A percentile compares a stretch with the other conserved stretches of the same genome.
Conservation (phyloP, 2,888 invertebrate species). For the Cephus pygmeus region DNA sequence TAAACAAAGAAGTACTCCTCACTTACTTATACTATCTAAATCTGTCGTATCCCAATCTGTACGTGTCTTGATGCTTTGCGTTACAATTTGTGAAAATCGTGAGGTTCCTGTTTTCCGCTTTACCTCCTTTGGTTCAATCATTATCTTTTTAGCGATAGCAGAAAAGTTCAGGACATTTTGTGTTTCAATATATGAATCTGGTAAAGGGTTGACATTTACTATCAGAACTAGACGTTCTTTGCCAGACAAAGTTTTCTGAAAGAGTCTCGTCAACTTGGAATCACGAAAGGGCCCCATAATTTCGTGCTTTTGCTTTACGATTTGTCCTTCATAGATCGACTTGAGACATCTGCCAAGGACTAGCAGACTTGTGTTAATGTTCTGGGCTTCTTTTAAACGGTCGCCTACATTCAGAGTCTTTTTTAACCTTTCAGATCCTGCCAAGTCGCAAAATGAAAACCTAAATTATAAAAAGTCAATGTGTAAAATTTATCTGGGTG, state of each 20-base stretch:
- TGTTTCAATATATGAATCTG: conserved; percentile 84
- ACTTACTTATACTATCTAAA: conserved; percentile 24
- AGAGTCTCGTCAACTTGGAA: conserved; percentile 88
- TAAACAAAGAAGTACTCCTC: background rate
- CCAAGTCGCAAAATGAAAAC: conserved; percentile 85
- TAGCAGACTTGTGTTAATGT: conserved; percentile 90
- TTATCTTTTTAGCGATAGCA: conserved; percentile 80
- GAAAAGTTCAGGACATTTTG: conserved; percentile 87
- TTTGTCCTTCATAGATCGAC: conserved; percentile 68
- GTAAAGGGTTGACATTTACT: conserved; percentile 86
- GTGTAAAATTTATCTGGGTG: background rate
- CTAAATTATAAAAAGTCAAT: conserved; percentile 67
- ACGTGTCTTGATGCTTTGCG: conserved; percentile 47
- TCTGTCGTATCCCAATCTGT: conserved; percentile 57
- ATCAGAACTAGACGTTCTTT: conserved; percentile 83
- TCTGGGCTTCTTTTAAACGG: conserved; percentile 87
- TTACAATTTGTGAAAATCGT: conserved; percentile 56
- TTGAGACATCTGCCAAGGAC: conserved; percentile 86
- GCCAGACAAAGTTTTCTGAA: conserved; percentile 85
- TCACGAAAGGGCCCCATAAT: conserved; percentile 76
- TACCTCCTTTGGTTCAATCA: conserved; percentile 46
- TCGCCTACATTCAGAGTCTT: conserved; percentile 86
- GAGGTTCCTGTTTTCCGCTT: conserved; percentile 41
- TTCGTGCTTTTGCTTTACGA: conserved; percentile 48
- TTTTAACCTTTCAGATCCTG: conserved; percentile 88